These are phyloP conservation scores for Tachystola acroxantha DNA, from an alignment of 2,888 invertebrate genomes.

Conservation along the genomic window DNA sequence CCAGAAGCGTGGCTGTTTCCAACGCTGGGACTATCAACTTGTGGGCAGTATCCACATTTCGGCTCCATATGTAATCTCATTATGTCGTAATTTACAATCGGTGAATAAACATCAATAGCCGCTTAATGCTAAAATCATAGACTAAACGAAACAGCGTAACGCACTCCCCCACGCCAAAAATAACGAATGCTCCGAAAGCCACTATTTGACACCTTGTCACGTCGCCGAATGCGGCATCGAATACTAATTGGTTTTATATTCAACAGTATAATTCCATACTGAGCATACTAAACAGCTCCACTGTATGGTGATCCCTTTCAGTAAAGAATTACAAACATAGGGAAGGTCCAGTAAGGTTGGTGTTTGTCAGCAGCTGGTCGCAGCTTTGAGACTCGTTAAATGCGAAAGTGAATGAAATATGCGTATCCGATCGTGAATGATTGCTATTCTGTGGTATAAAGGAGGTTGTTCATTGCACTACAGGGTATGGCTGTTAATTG, in stretches of 20 bases:
- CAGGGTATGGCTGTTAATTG: too few species aligned
- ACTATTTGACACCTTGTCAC: conserved; percentile 19
- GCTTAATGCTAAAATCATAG: too few species aligned
- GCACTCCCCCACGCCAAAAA: too few species aligned
- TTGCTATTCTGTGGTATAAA: conserved; percentile 12
- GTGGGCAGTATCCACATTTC: too few species aligned
- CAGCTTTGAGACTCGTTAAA: conserved; percentile 16
- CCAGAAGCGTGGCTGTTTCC: too few species aligned
- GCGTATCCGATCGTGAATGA: conserved; percentile 20
- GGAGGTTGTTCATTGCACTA: not conserved
- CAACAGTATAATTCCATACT: conserved; percentile 39
- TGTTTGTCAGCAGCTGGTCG: conserved; percentile 12
- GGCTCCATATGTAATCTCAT: too few species aligned
- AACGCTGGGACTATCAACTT: too few species aligned
- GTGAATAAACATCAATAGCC: not conserved
- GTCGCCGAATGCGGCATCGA: conserved; percentile 26
- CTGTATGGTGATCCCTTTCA: conserved; percentile 13
- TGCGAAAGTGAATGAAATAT: conserved; percentile 29
- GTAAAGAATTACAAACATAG: conserved; percentile 1
- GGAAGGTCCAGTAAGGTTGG: conserved; percentile 16
- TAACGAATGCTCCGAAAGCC: not conserved
- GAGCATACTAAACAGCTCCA: conserved; percentile 27
- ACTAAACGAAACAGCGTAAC: too few species aligned
- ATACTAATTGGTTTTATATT: conserved; percentile 40
- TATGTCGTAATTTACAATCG: too few species aligned